Evolutionary conservation across 2,888 invertebrate species (phyloP).

Genomic region (Lysandra coridon): DNA sequence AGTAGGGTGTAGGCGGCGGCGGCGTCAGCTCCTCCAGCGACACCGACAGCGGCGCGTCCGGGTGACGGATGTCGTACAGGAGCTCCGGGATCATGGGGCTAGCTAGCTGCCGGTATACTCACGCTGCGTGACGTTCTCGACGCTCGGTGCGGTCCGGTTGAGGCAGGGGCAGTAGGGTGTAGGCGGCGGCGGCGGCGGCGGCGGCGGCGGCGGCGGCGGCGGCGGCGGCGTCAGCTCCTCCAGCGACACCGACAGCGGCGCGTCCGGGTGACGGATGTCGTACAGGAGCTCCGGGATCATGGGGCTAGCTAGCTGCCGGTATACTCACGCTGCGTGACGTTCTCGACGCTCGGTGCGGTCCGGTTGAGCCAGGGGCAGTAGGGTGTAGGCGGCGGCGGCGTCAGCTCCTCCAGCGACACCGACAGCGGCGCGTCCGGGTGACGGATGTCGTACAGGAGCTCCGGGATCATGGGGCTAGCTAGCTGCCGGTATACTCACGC

Average conservation of each 20-base stretch:
- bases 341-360: conserved; percentile 52
- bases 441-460: too few relatives aligned
- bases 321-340: conserved; percentile 60
- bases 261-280: conserved; percentile 93
- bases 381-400: conserved; percentile 66
- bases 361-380: conserved; percentile 71
- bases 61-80: too few relatives aligned
- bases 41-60: too few relatives aligned
- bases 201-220: too few relatives aligned
- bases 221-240: conserved; percentile 62
- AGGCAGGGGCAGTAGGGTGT: conserved; percentile 74
- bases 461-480: too few relatives aligned
- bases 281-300: conserved; percentile 99
- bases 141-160: conserved; percentile 50
- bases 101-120: conserved; percentile 38
- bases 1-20: too few relatives aligned
- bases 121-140: conserved; percentile 64
- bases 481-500: too few relatives aligned
- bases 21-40: too few relatives aligned
- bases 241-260: conserved; percentile 83
- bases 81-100: too few relatives aligned
- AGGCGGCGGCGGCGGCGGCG: conserved; percentile 75
- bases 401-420: too few relatives aligned
- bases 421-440: too few relatives aligned
- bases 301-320: conserved; percentile 69